These are phyloP conservation scores for Dendroctonus valens DNA, from an alignment of 1,140 invertebrate genomes.

Conservation along the genomic window DNA sequence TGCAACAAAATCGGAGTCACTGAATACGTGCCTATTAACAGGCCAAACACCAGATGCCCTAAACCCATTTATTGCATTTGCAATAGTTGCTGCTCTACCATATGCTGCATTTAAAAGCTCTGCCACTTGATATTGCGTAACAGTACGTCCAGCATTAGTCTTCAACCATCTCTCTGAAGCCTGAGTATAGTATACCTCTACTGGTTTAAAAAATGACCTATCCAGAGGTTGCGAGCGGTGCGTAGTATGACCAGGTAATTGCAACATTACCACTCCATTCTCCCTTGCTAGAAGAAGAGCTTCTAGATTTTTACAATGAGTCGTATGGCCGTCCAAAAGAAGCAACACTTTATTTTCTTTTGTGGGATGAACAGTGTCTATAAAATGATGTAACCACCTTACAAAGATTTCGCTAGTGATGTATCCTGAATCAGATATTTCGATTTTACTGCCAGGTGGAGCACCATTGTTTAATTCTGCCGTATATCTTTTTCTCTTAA, in stretches of 20 bases:
- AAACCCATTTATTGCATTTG: neutral
- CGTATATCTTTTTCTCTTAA: conserved; percentile 34
- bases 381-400: conserved; percentile 36
- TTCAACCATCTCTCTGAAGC: conserved; percentile 21
- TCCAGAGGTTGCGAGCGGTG: conserved; percentile 49
- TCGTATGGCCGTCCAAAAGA: conserved; percentile 42
- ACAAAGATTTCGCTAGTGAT: conserved; percentile 37
- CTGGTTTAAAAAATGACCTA: conserved; percentile 45
- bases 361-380: conserved; percentile 15
- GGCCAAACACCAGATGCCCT: neutral
- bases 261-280: conserved; percentile 33
- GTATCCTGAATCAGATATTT: conserved; percentile 4
- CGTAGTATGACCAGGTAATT: conserved; percentile 34
- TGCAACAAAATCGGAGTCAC: neutral
- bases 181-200: conserved; percentile 40
- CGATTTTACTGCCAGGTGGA: conserved; percentile 1
- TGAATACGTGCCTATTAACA: conserved; percentile 1
- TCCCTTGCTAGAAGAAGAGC: conserved; percentile 27
- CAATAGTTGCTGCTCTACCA: conserved; percentile 1
- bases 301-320: conserved; percentile 37
- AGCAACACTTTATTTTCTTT: conserved; percentile 40
- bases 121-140: neutral
- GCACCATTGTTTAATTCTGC: conserved; percentile 18
- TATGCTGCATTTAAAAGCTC: conserved; percentile 3
- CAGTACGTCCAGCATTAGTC: conserved; percentile 1